phyloP scores from a whole-genome alignment of 1,140 invertebrate genomes.

The Centruroides sculpturatus region DNA sequence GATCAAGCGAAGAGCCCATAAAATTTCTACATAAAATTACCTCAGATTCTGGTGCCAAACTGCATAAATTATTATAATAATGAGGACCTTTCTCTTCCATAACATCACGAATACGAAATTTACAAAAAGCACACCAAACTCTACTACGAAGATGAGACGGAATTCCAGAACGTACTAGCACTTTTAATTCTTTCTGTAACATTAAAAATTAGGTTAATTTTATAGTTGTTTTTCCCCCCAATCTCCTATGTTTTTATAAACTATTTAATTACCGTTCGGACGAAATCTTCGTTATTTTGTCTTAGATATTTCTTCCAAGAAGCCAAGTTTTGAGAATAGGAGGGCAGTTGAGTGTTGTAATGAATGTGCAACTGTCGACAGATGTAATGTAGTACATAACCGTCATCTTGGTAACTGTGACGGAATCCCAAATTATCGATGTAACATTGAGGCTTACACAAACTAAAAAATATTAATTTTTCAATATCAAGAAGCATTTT shows the following conservation, averaged over 20 bases:
- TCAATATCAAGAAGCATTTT: too few relatives aligned
- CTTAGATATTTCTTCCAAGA: slow-evolving; percentile 21
- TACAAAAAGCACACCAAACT: slow-evolving; percentile 35
- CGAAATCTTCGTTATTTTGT: background rate
- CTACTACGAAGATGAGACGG: slow-evolving; percentile 31
- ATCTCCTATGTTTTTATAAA: too few relatives aligned
- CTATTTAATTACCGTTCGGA: too few relatives aligned
- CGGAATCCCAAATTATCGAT: slow-evolving; percentile 38
- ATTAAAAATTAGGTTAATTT: too few relatives aligned
- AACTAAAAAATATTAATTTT: background rate
- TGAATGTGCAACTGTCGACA: slow-evolving; percentile 35
- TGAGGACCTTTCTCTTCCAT: slow-evolving; percentile 35
- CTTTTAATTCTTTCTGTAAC: slow-evolving; percentile 29
- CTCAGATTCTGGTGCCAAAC: slow-evolving; percentile 31
- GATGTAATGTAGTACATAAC: slow-evolving; percentile 36
- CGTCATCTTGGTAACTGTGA: slow-evolving; percentile 28
- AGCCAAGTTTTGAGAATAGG: slow-evolving; percentile 25
- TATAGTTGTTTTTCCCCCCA: too few relatives aligned
- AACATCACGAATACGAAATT: slow-evolving; percentile 30
- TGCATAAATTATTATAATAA: slow-evolving; percentile 36
- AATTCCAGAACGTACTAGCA: slow-evolving; percentile 33
- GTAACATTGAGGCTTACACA: slow-evolving; percentile 23
- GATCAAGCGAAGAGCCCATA: background rate
- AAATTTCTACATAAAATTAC: slow-evolving; percentile 20
- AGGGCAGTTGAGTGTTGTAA: slow-evolving; percentile 26